Conservation (phyloP, 23 tunicate species). For the Halocynthia aurantium region DNA sequence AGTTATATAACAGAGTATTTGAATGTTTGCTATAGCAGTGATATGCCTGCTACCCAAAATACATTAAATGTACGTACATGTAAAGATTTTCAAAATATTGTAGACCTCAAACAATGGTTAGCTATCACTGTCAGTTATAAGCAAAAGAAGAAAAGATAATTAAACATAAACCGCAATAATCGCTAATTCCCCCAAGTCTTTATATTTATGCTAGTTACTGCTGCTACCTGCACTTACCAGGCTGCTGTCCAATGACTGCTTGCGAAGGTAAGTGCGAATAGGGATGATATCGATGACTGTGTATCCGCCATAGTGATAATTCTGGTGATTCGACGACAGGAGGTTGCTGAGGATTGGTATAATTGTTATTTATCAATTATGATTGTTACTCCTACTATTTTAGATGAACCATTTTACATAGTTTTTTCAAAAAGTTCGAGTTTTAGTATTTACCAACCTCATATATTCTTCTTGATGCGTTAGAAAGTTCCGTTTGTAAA, state of each 20-base stretch:
- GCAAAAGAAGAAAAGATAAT: too few relatives aligned
- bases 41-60: too few relatives aligned
- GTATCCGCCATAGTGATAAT: constrained; percentile 19
- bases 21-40: too few relatives aligned
- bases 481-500: not conserved
- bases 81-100: too few relatives aligned
- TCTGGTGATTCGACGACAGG: constrained; percentile 15
- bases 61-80: too few relatives aligned
- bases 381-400: not conserved
- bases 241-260: constrained; percentile 4
- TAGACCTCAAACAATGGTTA: too few relatives aligned
- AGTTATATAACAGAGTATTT: too few relatives aligned
- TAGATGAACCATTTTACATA: not conserved
- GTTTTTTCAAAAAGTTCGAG: not conserved
- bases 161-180: too few relatives aligned
- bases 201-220: too few relatives aligned
- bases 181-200: too few relatives aligned
- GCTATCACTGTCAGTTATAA: too few relatives aligned
- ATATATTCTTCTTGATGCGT: not conserved
- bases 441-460: not conserved
- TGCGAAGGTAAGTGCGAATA: constrained; percentile 10
- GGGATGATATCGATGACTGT: constrained; percentile 25
- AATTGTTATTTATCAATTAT: not conserved
- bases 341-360: not conserved
- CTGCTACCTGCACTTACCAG: not conserved